Evolutionary conservation across 2,888 invertebrate genomes (phyloP), one percentile per base, ranked within the genome.

Genomic region (Eilema depressum): DNA sequence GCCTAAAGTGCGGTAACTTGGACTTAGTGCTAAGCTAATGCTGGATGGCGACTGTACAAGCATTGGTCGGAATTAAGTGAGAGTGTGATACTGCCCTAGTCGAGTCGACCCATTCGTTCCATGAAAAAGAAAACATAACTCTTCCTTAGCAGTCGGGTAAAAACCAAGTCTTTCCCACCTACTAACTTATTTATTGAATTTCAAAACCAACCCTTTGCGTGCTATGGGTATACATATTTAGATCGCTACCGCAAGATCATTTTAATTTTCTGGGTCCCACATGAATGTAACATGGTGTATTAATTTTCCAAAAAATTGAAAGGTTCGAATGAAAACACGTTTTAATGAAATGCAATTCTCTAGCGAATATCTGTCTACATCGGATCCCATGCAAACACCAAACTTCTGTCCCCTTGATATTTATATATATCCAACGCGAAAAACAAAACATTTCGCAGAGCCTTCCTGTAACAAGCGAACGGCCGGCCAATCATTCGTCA

Each of bases 401-500:
- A 75, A 74, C 68, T 75, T 64, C 63, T 59, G 73, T 68, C 76
- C 72, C 68, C 71, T 69, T 67, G 74, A 82, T 80, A 82, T 76
- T 75, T 80, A 82, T 80, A 82, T 76, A 80, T 75, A 84, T 84
- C 80, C 76, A 83, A 82, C 77, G 82, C 81, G 86, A 83, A 87
- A 89, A 89, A 88, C 89, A 89, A 90, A 88, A 89, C 87, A 88
- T 86, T 85, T 82, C 87, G 86, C 86, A 83, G 87, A 88, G 89
- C 87, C 86, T 88, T 86, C 86, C 86, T 86, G 88, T 86, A 86
- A 84, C 86, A 87, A 84, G 87, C 88, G 84, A 81, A 81, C 88
- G 90, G 87, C 90, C 90, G 93, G 92, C 91, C 92, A 92, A 92
- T 92, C 93, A 93, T 93, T 92, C 94, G 94, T 93, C 94, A 94